A percentile compares a stretch with the other conserved stretches of the same genome.
These are phyloP conservation scores for Hydra vulgaris DNA, from an alignment of 30 jellyfish, hydroid and myxozoan species.

Conservation along the genomic window DNA sequence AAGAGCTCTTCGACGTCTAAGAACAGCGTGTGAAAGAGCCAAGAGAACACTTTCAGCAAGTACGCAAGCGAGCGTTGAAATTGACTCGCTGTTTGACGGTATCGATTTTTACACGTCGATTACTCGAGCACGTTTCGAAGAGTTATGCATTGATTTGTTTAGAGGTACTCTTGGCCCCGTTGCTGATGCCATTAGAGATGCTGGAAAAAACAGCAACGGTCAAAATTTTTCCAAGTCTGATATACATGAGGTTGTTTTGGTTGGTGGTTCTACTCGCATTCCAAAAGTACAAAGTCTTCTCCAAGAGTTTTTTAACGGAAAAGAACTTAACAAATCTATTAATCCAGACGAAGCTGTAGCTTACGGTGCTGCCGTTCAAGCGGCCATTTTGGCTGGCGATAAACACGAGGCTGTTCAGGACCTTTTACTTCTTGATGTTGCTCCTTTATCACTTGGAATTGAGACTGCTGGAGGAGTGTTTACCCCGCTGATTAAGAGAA, in stretches of 20 bases:
- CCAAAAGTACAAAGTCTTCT: constrained; percentile 70
- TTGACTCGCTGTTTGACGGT: constrained; percentile 87
- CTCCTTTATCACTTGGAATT: constrained; percentile 87
- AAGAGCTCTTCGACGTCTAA: constrained; percentile 69
- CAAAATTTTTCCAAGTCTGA: constrained; percentile 25
- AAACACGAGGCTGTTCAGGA: constrained; percentile 60
- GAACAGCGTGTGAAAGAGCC: constrained; percentile 94
- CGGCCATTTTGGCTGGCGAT: constrained; percentile 77
- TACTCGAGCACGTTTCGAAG: constrained; percentile 89
- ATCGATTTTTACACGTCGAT: constrained; percentile 64
- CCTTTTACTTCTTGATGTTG: constrained; percentile 68
- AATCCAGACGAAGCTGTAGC: constrained; percentile 99
- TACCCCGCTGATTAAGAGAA: constrained; percentile 59
- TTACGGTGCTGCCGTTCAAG: constrained; percentile 94
- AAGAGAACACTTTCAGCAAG: constrained; percentile 87
- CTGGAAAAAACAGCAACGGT: constrained; percentile 22
- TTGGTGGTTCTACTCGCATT: constrained; percentile 95
- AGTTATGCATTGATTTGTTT: constrained; percentile 50
- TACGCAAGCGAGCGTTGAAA: constrained; percentile 78
- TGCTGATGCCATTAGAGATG: constrained; percentile 52
- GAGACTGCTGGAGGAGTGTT: constrained; percentile 94
- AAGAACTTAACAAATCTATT: constrained; percentile 64
- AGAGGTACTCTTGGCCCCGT: constrained; percentile 56
- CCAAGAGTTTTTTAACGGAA: constrained; percentile 63
- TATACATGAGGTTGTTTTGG: constrained; percentile 71